phyloP scores from a whole-genome alignment of 2,113 vertebrate genomes.

The Corapipo altera region DNA sequence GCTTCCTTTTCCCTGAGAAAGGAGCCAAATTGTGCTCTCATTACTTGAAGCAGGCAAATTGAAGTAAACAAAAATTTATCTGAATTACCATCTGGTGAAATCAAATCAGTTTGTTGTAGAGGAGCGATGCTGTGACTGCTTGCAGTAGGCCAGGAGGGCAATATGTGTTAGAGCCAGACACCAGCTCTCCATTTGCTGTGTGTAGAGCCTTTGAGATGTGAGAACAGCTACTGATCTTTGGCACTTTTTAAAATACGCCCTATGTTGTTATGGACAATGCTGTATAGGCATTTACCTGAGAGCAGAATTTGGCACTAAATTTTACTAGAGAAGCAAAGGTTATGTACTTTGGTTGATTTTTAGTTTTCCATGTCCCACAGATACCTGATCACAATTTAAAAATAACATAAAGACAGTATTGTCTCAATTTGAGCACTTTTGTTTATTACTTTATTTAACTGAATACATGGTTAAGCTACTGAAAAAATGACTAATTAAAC shows the following conservation, averaged over 20 bases:
- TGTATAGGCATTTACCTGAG: background rate
- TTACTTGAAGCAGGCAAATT: background rate
- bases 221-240: background rate
- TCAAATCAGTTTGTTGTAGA: background rate
- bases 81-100: background rate
- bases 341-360: conserved; percentile 29
- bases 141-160: fast-evolving
- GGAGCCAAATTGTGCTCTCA: conserved; percentile 60
- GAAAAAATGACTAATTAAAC: conserved; percentile 72
- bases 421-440: conserved; percentile 67
- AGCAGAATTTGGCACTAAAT: conserved; percentile 54
- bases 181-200: background rate
- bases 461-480: conserved; percentile 73
- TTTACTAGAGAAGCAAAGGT: conserved; percentile 10
- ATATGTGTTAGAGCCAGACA: background rate
- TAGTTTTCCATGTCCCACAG: conserved; percentile 50
- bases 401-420: conserved; percentile 57
- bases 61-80: background rate
- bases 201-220: background rate
- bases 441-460: conserved; percentile 73
- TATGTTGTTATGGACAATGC: background rate
- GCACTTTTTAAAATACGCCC: background rate
- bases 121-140: background rate
- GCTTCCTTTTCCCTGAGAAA: background rate
- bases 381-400: conserved; percentile 46